A percentile compares a stretch with the other conserved stretches of the same genome.
Conservation (phyloP, 2,797 vertebrate genomes). For the Cygnus olor region DNA sequence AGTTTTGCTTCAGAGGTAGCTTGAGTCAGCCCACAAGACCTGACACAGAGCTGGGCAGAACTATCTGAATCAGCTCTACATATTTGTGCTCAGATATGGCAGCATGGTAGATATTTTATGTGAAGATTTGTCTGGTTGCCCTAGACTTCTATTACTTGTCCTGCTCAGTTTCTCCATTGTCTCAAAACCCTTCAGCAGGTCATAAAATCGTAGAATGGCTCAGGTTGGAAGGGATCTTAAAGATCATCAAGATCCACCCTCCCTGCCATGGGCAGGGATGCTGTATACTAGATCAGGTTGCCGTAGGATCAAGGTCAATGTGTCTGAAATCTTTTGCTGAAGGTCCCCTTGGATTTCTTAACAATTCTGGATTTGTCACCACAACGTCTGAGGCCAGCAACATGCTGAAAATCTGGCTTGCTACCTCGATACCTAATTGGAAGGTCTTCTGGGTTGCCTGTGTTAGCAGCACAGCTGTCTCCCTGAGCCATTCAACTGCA, state of each 20-base stretch:
- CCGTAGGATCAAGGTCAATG: no score
- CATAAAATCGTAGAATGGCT: no score
- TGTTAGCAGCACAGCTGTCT: neutral
- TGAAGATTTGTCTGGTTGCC: neutral
- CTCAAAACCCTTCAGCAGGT: neutral
- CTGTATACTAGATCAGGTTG: no score
- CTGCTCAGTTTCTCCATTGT: neutral
- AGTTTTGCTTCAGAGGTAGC: neutral
- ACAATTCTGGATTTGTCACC: neutral
- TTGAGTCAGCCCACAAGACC: neutral
- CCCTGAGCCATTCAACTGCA: neutral
- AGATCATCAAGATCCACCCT: no score
- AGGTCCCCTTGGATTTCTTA: neutral
- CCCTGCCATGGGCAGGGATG: no score
- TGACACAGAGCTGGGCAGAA: accelerated
- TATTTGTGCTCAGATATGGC: accelerated
- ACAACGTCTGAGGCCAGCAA: neutral
- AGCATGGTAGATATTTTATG: neutral
- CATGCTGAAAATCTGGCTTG: neutral
- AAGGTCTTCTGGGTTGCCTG: no score
- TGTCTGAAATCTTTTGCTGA: neutral
- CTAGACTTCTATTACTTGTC: neutral
- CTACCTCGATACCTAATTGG: neutral
- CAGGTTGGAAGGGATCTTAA: no score
- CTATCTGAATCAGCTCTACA: neutral